These are phyloP conservation scores for Tyrannus savana DNA, from an alignment of 2,113 vertebrate species.

Conservation along the genomic window DNA sequence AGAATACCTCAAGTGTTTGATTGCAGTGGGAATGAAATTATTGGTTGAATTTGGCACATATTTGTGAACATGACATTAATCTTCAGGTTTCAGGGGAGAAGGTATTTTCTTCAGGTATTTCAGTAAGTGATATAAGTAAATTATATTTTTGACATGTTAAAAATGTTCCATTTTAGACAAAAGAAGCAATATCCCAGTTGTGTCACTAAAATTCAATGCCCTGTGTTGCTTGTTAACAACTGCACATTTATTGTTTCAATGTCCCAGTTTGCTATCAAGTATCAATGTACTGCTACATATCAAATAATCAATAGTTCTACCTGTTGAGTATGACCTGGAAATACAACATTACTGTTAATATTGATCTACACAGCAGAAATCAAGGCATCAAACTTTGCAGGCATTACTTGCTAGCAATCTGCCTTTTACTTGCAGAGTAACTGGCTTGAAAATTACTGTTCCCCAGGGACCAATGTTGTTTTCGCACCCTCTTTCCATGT, in stretches of 20 bases:
- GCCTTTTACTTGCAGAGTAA: neutral
- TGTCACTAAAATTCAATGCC: neutral
- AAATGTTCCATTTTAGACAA: neutral
- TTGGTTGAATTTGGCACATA: too few species aligned
- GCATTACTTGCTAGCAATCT: neutral
- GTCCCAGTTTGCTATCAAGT: slow-evolving; percentile 21
- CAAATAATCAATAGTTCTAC: slow-evolving; percentile 41
- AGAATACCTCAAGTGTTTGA: too few species aligned
- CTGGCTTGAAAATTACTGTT: neutral
- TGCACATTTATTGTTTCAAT: neutral
- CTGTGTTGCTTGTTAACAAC: neutral
- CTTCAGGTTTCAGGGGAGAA: too few species aligned
- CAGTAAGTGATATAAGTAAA: too few species aligned
- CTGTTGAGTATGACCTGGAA: slow-evolving; percentile 15
- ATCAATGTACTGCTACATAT: neutral
- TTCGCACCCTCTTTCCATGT: too few species aligned
- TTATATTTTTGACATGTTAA: too few species aligned
- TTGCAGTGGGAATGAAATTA: too few species aligned
- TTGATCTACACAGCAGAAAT: slow-evolving; percentile 11
- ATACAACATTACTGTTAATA: neutral
- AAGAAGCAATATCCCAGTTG: neutral
- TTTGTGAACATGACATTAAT: too few species aligned
- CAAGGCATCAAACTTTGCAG: neutral
- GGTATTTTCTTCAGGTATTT: too few species aligned
- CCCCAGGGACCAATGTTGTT: too few species aligned